Conservation (phyloP, 2,888 invertebrate genomes). For the Mythimna lalbum region DNA sequence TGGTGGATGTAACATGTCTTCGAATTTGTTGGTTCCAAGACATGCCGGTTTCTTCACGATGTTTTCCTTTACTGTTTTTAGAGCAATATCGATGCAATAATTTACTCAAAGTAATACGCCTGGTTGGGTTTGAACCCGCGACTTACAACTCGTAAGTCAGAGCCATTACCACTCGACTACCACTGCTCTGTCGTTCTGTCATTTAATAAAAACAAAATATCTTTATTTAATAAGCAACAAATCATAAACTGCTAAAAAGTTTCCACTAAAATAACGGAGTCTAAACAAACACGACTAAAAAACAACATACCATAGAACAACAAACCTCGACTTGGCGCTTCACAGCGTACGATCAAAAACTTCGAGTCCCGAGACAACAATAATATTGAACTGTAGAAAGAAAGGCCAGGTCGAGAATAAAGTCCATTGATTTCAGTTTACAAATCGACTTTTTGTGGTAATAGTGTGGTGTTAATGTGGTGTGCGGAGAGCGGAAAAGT, state of each 20-base stretch:
- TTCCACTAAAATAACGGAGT: not conserved
- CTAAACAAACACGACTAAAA: not conserved
- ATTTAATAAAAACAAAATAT: not conserved
- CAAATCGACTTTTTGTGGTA: conserved; percentile 78
- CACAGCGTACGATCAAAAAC: not conserved
- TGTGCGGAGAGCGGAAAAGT: conserved; percentile 73
- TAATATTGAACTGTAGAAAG: conserved; percentile 34
- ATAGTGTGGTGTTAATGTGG: conserved; percentile 78
- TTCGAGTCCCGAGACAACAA: conserved; percentile 19
- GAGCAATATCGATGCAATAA: no score
- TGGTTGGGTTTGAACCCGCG: no score
- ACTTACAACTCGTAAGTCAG: no score
- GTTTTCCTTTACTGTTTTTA: no score
- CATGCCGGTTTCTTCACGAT: no score
- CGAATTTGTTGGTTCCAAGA: no score
- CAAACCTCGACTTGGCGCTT: not conserved
- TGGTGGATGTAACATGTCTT: no score
- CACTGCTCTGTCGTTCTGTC: no score
- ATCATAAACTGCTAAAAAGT: not conserved
- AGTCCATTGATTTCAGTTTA: conserved; percentile 76
- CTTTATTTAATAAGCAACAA: not conserved
- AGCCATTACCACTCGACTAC: no score
- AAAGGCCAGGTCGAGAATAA: conserved; percentile 37
- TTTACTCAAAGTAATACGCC: no score
- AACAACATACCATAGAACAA: not conserved